These are phyloP conservation scores for Corythoichthys haematopterus DNA, from an alignment of 2,113 vertebrate species.

Conservation along the genomic window DNA sequence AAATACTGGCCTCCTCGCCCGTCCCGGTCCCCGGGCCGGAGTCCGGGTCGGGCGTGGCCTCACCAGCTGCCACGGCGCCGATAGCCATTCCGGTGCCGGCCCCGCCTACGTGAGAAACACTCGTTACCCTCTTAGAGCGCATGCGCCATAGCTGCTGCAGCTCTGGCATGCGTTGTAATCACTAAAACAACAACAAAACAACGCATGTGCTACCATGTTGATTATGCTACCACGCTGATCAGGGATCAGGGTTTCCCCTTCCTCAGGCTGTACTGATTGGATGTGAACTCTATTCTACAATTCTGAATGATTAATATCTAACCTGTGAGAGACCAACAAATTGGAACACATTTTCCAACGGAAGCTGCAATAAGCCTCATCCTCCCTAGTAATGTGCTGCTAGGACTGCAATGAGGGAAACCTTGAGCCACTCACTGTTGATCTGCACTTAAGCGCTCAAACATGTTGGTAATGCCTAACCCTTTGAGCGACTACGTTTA, in stretches of 20 bases:
- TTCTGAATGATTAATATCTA: background rate
- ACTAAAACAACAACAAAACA: slow-evolving; percentile 33
- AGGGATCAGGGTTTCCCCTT: slow-evolving; percentile 10
- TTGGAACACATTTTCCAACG: background rate
- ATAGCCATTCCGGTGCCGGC: slow-evolving; percentile 49
- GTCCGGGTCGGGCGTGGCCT: slow-evolving; percentile 22
- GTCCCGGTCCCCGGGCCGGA: slow-evolving; percentile 44
- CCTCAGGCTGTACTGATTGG: background rate
- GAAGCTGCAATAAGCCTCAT: background rate
- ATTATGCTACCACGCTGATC: background rate
- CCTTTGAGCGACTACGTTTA: slow-evolving; percentile 44
- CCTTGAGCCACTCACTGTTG: background rate
- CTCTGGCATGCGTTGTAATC: slow-evolving; percentile 46
- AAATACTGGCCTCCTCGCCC: slow-evolving; percentile 66
- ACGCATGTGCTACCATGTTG: background rate
- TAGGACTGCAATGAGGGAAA: slow-evolving; percentile 8
- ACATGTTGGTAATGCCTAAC: background rate
- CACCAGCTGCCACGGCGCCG: slow-evolving; percentile 23
- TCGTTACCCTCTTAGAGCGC: slow-evolving; percentile 49
- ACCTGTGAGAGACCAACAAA: background rate
- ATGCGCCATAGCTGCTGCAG: slow-evolving; percentile 45
- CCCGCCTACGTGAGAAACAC: slow-evolving; percentile 66
- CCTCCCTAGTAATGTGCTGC: background rate
- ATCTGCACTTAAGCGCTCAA: background rate
- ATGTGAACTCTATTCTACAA: background rate